These are phyloP conservation scores for Podarcis muralis DNA, from an alignment of 2,113 vertebrate genomes.

Conservation along the genomic window DNA sequence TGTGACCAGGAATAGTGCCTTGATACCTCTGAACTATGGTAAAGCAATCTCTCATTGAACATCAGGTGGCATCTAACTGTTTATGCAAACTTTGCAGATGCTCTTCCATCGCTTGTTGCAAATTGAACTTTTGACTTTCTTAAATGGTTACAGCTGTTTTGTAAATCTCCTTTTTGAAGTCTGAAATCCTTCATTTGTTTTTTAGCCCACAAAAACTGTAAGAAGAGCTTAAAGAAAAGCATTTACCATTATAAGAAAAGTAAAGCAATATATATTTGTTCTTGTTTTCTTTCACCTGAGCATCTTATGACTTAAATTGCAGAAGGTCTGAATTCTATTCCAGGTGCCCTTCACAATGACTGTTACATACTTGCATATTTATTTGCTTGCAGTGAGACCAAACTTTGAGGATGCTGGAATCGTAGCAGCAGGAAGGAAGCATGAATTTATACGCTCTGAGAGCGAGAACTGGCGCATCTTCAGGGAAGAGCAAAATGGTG, in stretches of 20 bases:
- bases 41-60: conserved; percentile 27
- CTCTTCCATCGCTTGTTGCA: conserved; percentile 18
- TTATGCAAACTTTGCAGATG: conserved; percentile 25
- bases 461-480: conserved; percentile 95
- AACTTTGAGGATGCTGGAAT: conserved; percentile 91
- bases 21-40: conserved; percentile 20
- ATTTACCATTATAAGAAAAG: background rate
- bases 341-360: background rate
- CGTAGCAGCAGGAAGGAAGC: conserved; percentile 83
- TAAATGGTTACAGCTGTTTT: conserved; percentile 32
- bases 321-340: background rate
- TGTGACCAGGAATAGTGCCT: conserved; percentile 13
- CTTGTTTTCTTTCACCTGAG: background rate
- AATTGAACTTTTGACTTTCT: conserved; percentile 23
- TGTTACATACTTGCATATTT: conserved; percentile 24
- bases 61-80: conserved; percentile 24
- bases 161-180: background rate
- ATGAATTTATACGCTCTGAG: conserved; percentile 95
- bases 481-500: conserved; percentile 95
- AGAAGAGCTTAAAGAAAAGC: background rate
- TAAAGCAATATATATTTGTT: background rate
- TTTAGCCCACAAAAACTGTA: background rate
- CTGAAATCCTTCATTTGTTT: background rate
- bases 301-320: background rate
- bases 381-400: conserved; percentile 83